Base-by-base conservation (phyloP, 1,140 invertebrate genomes). In the Hormaphis cornu region DNA sequence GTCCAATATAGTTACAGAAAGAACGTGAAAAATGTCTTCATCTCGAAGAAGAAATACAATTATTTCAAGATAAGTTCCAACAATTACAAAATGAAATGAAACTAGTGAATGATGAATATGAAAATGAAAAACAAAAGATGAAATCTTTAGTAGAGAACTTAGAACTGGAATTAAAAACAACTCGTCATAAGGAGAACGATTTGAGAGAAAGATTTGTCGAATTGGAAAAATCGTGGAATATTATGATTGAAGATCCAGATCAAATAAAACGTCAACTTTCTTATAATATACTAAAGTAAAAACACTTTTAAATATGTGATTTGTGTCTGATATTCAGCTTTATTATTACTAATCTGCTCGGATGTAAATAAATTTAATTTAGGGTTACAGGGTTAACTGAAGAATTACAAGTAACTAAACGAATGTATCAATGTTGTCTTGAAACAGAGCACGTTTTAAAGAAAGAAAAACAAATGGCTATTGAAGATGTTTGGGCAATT, bases 101-200 rank as follows among this genome's bases (percentile, higher is more conserved):
- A 37, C 46, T 63, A 44, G 35, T 70, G 14, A 71, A 74, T 35
- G 69, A 74, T n/a, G 30, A 70, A 24, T 74, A 73, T 72, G 71
- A 73, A 26, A 40, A 42, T 33, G 73, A 74, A 52, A 73, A 59
- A 71, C 35, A 70, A 10, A 74, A 71, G 46, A 73, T 72, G 37
- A 61, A 61, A 46, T 71, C 48, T 3, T 50, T 73, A 22, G 63
- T 71, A 50, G 52, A 52, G 3, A 71, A 69, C 24, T 61, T 74
- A 63, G 70, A 72, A 53, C 12, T 70, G 28, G 73, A 74, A 61
- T 24, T 74, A 10, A 69, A 74, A 22, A 42, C 24, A 59, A 58
- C 44, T 18, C 26, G 12, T n/a, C 46, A 42, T 35, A 72, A 72
- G 10, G 53, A 61, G 14, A 54, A 37, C 6, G 54, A 33, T 7